phyloP scores from a whole-genome alignment of 2,888 invertebrate genomes.

The Erpobdella octoculata region DNA sequence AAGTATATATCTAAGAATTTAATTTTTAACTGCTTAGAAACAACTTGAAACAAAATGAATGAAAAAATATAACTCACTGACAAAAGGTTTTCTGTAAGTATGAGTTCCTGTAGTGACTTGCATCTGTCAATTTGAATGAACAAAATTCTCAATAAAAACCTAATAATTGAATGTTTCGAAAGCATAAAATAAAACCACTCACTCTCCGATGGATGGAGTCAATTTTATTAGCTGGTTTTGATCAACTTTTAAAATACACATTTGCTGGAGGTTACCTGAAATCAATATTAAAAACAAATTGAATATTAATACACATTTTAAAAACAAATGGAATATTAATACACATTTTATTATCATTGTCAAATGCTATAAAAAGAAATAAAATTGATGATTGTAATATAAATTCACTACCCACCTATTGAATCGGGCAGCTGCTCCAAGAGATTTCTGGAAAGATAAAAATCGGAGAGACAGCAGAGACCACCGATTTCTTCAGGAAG shows the following conservation, averaged over 20 bases:
- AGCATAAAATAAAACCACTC: slow-evolving; percentile 33
- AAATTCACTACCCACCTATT: slow-evolving; percentile 59
- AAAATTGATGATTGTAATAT: neutral
- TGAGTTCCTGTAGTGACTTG: slow-evolving; percentile 85
- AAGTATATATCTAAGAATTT: neutral
- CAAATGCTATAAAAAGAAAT: neutral
- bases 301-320: no score
- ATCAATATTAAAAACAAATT: slow-evolving; percentile 13
- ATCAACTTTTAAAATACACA: slow-evolving; percentile 92
- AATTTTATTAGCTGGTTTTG: slow-evolving; percentile 54
- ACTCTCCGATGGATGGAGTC: slow-evolving; percentile 54
- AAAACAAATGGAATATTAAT: no score
- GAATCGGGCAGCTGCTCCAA: slow-evolving; percentile 86
- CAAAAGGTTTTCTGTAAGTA: slow-evolving; percentile 91
- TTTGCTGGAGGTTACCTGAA: slow-evolving; percentile 70
- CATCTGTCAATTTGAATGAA: slow-evolving; percentile 63
- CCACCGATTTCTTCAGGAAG: slow-evolving; percentile 84
- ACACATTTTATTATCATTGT: no score
- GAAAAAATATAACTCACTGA: slow-evolving; percentile 58
- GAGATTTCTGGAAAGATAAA: slow-evolving; percentile 90
- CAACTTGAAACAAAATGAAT: no score
- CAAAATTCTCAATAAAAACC: neutral
- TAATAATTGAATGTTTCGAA: neutral
- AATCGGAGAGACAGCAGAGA: slow-evolving; percentile 78
- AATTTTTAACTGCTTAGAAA: no score